These are phyloP conservation scores for Mimas tiliae DNA, from an alignment of 2,888 invertebrate species.

Conservation along the genomic window DNA sequence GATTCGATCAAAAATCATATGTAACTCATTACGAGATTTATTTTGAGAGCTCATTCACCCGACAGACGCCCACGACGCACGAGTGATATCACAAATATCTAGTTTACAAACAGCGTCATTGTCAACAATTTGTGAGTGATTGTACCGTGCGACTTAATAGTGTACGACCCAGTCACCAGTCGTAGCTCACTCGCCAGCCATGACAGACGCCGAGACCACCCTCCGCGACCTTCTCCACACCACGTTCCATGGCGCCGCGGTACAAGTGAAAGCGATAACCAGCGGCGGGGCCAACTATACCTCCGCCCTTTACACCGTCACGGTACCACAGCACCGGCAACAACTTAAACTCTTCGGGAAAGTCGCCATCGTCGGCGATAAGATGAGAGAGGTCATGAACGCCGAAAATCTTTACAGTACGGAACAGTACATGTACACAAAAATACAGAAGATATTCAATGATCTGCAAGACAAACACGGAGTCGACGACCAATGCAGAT, in stretches of 20 bases:
- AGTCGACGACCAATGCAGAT: conserved; percentile 48
- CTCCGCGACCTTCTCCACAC: conserved; percentile 9
- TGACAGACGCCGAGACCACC: conserved; percentile 10
- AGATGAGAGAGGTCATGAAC: conserved; percentile 41
- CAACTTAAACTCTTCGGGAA: conserved; percentile 57
- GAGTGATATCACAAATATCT: not conserved
- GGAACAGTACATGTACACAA: conserved; percentile 56
- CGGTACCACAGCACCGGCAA: conserved; percentile 36
- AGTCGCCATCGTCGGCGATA: conserved; percentile 54
- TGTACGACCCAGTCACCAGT: not conserved
- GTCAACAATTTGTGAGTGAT: not conserved
- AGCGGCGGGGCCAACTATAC: conserved; percentile 56
- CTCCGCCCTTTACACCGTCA: conserved; percentile 43
- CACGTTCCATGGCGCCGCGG: conserved; percentile 23
- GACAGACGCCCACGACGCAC: not conserved
- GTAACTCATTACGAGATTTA: not conserved
- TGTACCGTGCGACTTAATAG: not conserved
- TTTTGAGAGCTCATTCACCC: not conserved
- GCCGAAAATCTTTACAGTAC: conserved; percentile 47
- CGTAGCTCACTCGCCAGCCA: not conserved
- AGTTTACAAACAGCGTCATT: not conserved
- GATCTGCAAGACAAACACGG: conserved; percentile 49
- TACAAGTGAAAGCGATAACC: conserved; percentile 39
- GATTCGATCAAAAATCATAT: too few relatives aligned
- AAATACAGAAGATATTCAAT: conserved; percentile 48